A percentile compares a stretch with the other conserved stretches of the same genome.
phyloP scores from a whole-genome alignment of 2,888 invertebrate genomes.

The Amitus sp. region DNA sequence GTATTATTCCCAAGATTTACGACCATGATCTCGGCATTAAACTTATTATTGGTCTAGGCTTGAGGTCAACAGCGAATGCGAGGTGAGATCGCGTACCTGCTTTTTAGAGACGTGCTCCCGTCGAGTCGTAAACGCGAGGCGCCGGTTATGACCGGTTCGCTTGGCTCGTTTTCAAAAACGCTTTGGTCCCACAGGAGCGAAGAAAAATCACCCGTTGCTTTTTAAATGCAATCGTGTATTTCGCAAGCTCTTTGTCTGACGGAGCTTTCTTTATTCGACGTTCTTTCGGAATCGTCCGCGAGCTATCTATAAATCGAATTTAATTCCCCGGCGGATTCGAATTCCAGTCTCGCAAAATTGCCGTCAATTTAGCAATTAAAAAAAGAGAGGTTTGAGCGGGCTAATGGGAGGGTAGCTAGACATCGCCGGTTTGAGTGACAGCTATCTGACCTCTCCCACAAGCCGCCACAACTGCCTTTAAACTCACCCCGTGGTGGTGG shows the following conservation, averaged over 20 bases:
- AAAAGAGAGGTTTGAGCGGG: slow-evolving; percentile 53
- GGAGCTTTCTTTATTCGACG: too few species aligned
- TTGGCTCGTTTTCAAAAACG: slow-evolving; percentile 34
- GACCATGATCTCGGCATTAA: slow-evolving; percentile 35
- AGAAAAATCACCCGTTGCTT: not conserved
- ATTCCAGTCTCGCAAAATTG: slow-evolving; percentile 55
- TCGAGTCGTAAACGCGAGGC: slow-evolving; percentile 44
- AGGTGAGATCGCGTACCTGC: slow-evolving; percentile 50
- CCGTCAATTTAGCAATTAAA: slow-evolving; percentile 66
- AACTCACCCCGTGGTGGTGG: slow-evolving; percentile 19
- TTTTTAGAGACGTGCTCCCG: slow-evolving; percentile 48
- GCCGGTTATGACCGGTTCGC: slow-evolving; percentile 28
- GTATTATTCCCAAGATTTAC: slow-evolving; percentile 35
- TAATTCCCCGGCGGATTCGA: slow-evolving; percentile 34
- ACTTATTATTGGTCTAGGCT: slow-evolving; percentile 40
- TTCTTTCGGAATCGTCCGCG: slow-evolving; percentile 2
- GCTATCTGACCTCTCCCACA: slow-evolving; percentile 62
- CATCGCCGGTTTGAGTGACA: slow-evolving; percentile 62
- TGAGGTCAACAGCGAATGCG: slow-evolving; percentile 14
- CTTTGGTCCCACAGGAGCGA: slow-evolving; percentile 31
- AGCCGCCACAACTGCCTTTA: slow-evolving; percentile 22
- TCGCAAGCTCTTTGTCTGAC: too few species aligned
- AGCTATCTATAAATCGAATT: not conserved
- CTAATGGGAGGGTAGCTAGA: slow-evolving; percentile 63
- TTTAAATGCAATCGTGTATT: too few species aligned